phyloP scores from a whole-genome alignment of 1,140 invertebrate genomes.

The Choristoneura fumiferana region DNA sequence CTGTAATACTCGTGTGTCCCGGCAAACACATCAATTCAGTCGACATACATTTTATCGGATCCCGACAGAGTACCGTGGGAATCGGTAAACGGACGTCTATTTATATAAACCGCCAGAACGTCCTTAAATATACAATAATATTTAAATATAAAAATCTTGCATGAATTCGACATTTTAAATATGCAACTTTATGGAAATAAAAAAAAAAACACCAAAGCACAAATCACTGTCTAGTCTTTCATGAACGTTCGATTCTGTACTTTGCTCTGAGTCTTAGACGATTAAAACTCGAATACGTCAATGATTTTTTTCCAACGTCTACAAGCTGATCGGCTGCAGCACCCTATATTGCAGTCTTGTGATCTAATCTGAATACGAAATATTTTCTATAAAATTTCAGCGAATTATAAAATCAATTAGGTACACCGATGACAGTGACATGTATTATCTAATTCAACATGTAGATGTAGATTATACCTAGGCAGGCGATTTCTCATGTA shows the following conservation, averaged over 20 bases:
- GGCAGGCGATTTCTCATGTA: too few species aligned
- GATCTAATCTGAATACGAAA: slow-evolving; percentile 48
- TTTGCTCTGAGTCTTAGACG: slow-evolving; percentile 24
- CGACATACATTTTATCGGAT: slow-evolving; percentile 11
- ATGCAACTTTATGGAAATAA: slow-evolving; percentile 63
- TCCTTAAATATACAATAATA: too few species aligned
- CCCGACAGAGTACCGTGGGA: neutral
- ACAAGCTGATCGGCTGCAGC: slow-evolving; percentile 31
- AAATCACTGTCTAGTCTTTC: too few species aligned
- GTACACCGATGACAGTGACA: too few species aligned
- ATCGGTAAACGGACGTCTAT: too few species aligned
- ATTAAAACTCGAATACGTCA: slow-evolving; percentile 23
- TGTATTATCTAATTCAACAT: too few species aligned
- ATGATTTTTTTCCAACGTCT: slow-evolving; percentile 20
- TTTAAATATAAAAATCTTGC: too few species aligned
- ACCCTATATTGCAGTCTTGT: slow-evolving; percentile 39
- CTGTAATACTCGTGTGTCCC: neutral
- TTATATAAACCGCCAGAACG: too few species aligned
- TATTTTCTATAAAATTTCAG: slow-evolving; percentile 48
- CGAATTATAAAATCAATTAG: slow-evolving; percentile 67
- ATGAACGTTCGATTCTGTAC: slow-evolving; percentile 27
- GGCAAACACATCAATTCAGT: slow-evolving; percentile 7
- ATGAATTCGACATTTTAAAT: slow-evolving; percentile 25
- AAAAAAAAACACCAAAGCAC: slow-evolving; percentile 36
- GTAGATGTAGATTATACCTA: too few species aligned